Evolutionary conservation across 2,888 invertebrate genomes (phyloP).

Genomic region (Bombylius major): DNA sequence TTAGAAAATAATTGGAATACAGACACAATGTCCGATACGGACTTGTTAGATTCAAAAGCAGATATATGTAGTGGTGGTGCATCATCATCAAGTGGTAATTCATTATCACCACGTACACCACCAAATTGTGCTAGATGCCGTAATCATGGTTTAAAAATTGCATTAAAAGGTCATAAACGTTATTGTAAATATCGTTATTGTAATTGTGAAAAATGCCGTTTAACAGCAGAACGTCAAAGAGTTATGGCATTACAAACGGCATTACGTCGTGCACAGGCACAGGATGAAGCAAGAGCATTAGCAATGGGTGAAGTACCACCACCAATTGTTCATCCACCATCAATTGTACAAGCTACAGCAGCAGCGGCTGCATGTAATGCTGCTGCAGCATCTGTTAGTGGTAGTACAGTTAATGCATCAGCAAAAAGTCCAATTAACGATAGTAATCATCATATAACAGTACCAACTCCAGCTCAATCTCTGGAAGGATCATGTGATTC

Average conservation of each 20-base stretch:
- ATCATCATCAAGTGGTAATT: conserved; percentile 41
- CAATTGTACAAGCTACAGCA: conserved; percentile 3
- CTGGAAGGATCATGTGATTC: conserved; percentile 43
- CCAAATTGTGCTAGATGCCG: conserved; percentile 88
- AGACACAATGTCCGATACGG: conserved; percentile 40
- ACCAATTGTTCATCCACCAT: conserved; percentile 28
- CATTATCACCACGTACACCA: conserved; percentile 59
- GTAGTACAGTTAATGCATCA: conserved; percentile 3
- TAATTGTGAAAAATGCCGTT: conserved; percentile 72
- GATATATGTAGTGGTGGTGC: conserved; percentile 38
- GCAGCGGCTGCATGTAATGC: conserved; percentile 10
- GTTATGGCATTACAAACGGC: conserved; percentile 87
- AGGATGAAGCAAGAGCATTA: conserved; percentile 57
- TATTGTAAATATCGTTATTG: conserved; percentile 80
- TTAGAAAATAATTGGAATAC: conserved; percentile 32
- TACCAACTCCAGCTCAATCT: conserved; percentile 35
- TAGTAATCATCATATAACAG: conserved; percentile 32
- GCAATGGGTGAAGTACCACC: conserved; percentile 40
- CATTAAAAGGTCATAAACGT: conserved; percentile 83
- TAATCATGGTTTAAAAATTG: conserved; percentile 80
- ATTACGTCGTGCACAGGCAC: conserved; percentile 67
- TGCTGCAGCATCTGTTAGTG: conserved; percentile 8
- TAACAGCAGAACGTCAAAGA: conserved; percentile 75
- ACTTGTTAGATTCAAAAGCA: conserved; percentile 41
- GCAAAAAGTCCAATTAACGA: conserved; percentile 18